Evolutionary conservation across 2,113 vertebrate genomes (phyloP), one percentile per base, ranked within the genome.

Genomic region (Hucho hucho): DNA sequence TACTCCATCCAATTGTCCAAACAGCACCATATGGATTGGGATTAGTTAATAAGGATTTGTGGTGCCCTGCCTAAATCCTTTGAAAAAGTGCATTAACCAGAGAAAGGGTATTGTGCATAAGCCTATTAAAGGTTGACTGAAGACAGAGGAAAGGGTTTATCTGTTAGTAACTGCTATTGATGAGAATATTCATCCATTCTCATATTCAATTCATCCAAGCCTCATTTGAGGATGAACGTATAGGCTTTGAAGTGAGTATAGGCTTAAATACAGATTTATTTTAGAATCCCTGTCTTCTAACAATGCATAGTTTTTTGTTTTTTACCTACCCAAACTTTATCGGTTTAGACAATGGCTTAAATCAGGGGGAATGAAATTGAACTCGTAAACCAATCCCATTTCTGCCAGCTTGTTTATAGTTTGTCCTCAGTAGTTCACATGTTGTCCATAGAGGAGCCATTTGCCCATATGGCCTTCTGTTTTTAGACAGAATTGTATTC

Each of bases 71-170:
- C 75, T 59, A n/a, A 56, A 67, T 63, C 22, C 43, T 28, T 46
- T 66, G 46, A 76, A 72, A 71, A 69, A 65, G 20, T 77, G 74
- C 63, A 28, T 71, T 75, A 75, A 59, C 56, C 72, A 49, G 49
- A 56, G 70, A 76, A 71, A 72, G 76, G 69, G 47, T 47, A 80
- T 75, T 74, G 67, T 65, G 37, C 58, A 37, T 81, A 83, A 78
- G 76, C 79, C 74, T 69, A 76, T 83, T 83, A 81, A 81, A 67
- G 64, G 18, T 67, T 83, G 53, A 26, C 56, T 78, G 43, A 64
- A 46, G 71, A 46, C 64, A 24, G n/a, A 16, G 7, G n/a, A 76
- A 71, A 63, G 75, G 73, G 74, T 69, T 77, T 75, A 73, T 76
- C 69, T 29, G 37, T 28, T 29, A 37, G 66, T 68, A 64, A 71